Conservation (phyloP, 2,797 vertebrate species). For the Trematomus bernacchii region DNA sequence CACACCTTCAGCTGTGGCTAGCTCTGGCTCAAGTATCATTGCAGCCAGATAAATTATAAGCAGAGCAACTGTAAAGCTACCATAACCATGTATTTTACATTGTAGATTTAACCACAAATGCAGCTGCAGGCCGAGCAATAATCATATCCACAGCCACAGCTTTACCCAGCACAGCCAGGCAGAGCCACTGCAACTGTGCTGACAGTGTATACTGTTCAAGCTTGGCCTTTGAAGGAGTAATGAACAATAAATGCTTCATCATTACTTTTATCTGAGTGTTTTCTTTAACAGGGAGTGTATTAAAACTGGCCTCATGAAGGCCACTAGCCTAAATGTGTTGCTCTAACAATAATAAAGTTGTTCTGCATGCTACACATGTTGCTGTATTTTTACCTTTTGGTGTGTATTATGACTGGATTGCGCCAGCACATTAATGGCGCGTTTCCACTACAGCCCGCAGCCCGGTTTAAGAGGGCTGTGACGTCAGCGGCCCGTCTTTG, state of each 20-base stretch:
- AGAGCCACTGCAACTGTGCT: constrained; percentile 7
- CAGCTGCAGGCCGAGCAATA: background rate
- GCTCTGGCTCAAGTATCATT: background rate
- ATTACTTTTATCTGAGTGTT: background rate
- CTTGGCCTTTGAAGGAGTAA: background rate
- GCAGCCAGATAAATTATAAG: background rate
- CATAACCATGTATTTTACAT: no score
- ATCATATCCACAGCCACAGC: background rate
- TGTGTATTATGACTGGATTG: background rate
- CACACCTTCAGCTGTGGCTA: constrained; percentile 6
- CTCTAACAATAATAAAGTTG: no score
- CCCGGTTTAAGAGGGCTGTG: no score
- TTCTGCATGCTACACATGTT: no score
- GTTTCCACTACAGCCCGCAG: no score
- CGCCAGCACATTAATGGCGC: background rate
- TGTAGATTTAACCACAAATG: background rate
- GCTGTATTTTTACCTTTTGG: no score
- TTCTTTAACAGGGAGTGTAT: no score
- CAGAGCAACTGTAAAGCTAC: no score
- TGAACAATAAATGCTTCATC: background rate
- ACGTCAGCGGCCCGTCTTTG: no score
- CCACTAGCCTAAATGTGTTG: no score
- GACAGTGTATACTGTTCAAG: background rate
- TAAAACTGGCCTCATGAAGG: no score
- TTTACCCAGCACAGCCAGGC: background rate